Base-by-base conservation (phyloP, 2,888 invertebrate species). In the Alviniconcha strummeri region DNA sequence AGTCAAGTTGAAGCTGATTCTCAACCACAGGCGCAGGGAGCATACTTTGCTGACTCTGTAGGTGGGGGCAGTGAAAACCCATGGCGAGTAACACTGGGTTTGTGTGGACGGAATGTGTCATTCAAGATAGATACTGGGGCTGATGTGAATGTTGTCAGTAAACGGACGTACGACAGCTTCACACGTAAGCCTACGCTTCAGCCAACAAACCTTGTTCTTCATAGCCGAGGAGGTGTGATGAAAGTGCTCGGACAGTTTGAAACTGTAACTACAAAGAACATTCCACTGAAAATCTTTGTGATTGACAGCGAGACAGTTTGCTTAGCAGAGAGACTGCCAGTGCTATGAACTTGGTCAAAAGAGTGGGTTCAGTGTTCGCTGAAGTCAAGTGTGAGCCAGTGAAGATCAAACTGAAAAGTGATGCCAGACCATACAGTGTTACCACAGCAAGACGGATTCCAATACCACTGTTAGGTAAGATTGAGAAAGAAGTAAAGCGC, bases 121-220 rank as follows among this genome's bases (percentile, higher is more conserved):
- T 77, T 77, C 19, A 77, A 57, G 54, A 8, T 77, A 6, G 77
- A 77, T 36, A 57, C 77, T 11, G 77, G 77, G 11, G 77, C 77
- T n/a, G 57, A 77, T 54, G 76, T 57, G 5, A 36, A 17, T 15
- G 56, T 76, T 17, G 55, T 76, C 15, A 15, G 55, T 7, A 17
- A 11, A 5, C 19, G n/a, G 19, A 19, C 56, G 8, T n/a, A 5
- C 17, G 57, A 77, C 9, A n/a, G 9, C n/a, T 15, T 57, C 57
- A 13, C 9, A 2, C 77, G 19, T n/a, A 77, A 57, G 19, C 77
- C 57, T n/a, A 19, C n/a, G 8, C 19, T 77, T 5, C 15, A 57
- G n/a, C 17, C 56, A 15, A 15, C 77, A 15, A 57, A 4, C 3
- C 5, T 57, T n/a, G 4, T 57, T 19, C 36, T 57, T 4, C 52